phyloP scores from a whole-genome alignment of 2,113 vertebrate genomes.

The Antechinus flavipes region DNA sequence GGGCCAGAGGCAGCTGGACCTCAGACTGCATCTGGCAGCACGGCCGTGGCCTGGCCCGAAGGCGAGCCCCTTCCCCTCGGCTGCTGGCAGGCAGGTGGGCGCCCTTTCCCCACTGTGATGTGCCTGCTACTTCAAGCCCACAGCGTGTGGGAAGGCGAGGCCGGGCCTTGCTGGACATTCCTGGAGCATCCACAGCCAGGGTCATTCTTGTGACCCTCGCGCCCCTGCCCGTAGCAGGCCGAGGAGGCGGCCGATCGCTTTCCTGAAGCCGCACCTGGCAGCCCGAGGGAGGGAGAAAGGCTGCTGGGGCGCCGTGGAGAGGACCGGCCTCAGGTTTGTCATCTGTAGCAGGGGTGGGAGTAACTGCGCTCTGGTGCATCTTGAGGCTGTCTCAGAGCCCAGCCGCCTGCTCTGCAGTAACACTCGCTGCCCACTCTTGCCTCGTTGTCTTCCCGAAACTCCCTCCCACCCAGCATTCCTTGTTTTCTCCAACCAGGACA shows the following conservation, averaged over 20 bases:
- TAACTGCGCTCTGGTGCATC: too few relatives aligned
- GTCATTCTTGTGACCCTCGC: too few relatives aligned
- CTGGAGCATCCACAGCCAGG: not conserved
- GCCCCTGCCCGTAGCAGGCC: too few relatives aligned
- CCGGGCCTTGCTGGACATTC: not conserved
- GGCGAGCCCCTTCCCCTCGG: not conserved
- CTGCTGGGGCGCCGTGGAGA: too few relatives aligned
- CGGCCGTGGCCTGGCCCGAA: too few relatives aligned
- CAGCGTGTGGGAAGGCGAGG: not conserved
- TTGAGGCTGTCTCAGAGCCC: too few relatives aligned
- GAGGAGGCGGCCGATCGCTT: too few relatives aligned
- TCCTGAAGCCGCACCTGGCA: too few relatives aligned
- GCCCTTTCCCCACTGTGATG: not conserved
- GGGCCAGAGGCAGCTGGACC: too few relatives aligned
- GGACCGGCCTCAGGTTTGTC: too few relatives aligned
- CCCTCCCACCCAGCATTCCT: not conserved
- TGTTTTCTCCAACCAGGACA: not conserved
- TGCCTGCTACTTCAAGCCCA: rapidly evolving
- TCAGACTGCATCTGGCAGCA: not conserved
- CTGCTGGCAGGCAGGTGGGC: not conserved
- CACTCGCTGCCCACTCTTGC: not conserved
- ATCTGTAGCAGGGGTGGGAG: not conserved
- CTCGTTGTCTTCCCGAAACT: not conserved
- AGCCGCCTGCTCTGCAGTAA: too few relatives aligned
- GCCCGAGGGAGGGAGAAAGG: too few relatives aligned